These are phyloP conservation scores for Leptinotarsa haldemani DNA, from an alignment of 2,888 invertebrate species.

Conservation along the genomic window DNA sequence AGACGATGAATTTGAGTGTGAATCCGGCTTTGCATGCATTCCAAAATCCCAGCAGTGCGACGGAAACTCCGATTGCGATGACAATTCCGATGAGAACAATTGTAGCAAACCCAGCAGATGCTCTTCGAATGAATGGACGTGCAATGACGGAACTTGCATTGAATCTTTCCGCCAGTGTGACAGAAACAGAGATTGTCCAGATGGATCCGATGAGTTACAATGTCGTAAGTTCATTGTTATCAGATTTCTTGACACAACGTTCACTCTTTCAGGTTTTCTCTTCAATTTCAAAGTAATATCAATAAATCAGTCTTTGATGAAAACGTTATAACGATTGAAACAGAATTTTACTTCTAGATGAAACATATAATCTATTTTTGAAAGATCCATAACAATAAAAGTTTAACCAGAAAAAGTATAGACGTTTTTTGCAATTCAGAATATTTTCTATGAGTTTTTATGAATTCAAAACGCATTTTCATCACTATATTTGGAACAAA, in stretches of 20 bases:
- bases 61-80: conserved; percentile 70
- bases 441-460: no score
- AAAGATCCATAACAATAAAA: no score
- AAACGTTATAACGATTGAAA: no score
- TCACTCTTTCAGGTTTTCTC: background rate
- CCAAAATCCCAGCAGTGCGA: conserved; percentile 71
- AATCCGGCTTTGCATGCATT: conserved; percentile 69
- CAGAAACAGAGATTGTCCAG: conserved; percentile 68
- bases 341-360: no score
- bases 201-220: conserved; percentile 73
- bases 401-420: no score
- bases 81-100: conserved; percentile 70
- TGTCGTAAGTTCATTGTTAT: conserved; percentile 67
- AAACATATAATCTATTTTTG: no score
- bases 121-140: conserved; percentile 70
- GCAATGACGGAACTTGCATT: conserved; percentile 73
- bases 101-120: conserved; percentile 66
- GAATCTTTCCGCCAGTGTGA: conserved; percentile 69
- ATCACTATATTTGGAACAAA: no score
- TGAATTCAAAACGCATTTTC: no score
- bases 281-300: no score
- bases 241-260: background rate
- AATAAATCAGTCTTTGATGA: no score
- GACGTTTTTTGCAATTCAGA: no score
- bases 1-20: conserved; percentile 77